Evolutionary conservation across 2,797 vertebrate species (phyloP), one percentile per base, ranked within the genome.

Genomic region (Mus caroli): DNA sequence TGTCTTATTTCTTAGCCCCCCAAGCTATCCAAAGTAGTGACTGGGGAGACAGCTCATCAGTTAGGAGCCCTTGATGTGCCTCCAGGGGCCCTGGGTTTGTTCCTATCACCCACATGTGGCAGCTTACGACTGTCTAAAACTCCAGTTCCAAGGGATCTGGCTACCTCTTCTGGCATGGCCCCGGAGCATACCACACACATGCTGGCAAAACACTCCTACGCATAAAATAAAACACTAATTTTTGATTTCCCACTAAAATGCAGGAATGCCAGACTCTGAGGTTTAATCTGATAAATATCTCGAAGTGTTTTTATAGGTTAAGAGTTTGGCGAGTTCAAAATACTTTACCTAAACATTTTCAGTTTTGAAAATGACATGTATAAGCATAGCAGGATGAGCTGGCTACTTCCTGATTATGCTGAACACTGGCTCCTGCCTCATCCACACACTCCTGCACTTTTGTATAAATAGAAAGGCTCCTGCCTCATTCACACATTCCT

Each of bases 251-350:
- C 3, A 76, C 22, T 43, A 73, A 37, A 77, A 26, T 15, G 58
- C 4, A 87, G 28, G 13, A 58, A 64, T 2, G 40, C 69, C 37
- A 67, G n/a, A 77, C n/a, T 56, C 22, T 2, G 5, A 56, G 62
- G 24, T 11, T n/a, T 76, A 87, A 60, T 17, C 20, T 75, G 50
- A 83, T 34, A 67, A 54, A 78, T 34, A 62, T 64, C 24, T 20
- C 11, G 60, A 64, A 56, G 88, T 34, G 24, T 0, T 40, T 79
- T 85, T 82, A 77, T 37, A 90, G 37, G 26, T 56, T 75, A 69
- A 79, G 34, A 62, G 40, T 87, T 60, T 80, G 84, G 89, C 71
- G 95, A 69, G 83, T 69, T 75, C 83, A 56, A 86, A 40, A 37
- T 50, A 94, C 75, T 4, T 34, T 50, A 86, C 6, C 52, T 10